Evolutionary conservation across 53 echinoderm and acorn worm species (phyloP), one percentile per base, ranked within the genome.

Genomic region (Paracentrotus lividus): DNA sequence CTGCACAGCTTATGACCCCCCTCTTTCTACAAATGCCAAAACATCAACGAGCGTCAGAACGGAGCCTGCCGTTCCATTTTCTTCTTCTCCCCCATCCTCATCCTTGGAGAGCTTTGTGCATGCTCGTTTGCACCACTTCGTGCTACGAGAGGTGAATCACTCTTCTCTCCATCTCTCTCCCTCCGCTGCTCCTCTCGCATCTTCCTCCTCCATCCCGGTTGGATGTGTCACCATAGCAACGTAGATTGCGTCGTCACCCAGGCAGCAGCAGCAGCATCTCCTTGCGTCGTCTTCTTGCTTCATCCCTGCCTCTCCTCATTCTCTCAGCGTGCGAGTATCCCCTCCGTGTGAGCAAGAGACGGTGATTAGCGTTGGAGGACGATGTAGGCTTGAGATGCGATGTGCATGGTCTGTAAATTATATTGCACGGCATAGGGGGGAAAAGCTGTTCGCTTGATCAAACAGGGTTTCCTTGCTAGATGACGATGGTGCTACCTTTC

Each of bases 171-270:
- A 42, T 60, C 26, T 75, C 75, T 90, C 75, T 72, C 24, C 65
- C 89, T 57, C 88, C 88, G 43, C 60, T 43, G 61, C 89, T 57
- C 88, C 88, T 64, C 60, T 43, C 49, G 27, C 90, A 42, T 72
- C 90, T 68, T 90, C 90, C 7, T 51, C 27, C 49, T 72, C 69
- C 90, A 54, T 90, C 90, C 75, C 90, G 69, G 90, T 72, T 90
- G 90, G 90, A 90, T 90, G 90, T 49, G 90, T 90, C 49, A 33
- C 67, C 90, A 90, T 90, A 45, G 72, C 90, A 90, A 90, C 90
- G 44, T 33, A 51, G 67, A 90, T 90, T 90, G 90, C 90, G 90
- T 90, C 72, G 90, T 90, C 90, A 90, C 43, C 51, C 53, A 72
- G 89, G 89, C 89, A 89, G 59, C 89, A 89, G 89, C 89, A 89